phyloP scores from a whole-genome alignment of 2,797 vertebrate genomes.

The Erethizon dorsatum region DNA sequence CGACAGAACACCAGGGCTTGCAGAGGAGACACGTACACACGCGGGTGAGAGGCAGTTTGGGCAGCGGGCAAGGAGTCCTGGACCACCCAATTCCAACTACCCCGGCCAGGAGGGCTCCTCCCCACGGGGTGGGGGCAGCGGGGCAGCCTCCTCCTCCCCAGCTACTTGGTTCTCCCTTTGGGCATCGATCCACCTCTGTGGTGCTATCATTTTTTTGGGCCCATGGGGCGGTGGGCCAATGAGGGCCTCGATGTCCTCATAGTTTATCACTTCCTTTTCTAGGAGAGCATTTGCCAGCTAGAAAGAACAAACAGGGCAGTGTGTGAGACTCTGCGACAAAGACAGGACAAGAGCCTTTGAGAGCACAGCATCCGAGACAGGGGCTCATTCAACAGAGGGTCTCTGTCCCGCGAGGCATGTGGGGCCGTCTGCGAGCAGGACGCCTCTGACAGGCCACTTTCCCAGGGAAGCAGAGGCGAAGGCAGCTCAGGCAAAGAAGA shows the following conservation, averaged over 20 bases:
- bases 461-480: constrained; percentile 32
- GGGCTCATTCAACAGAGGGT: neutral
- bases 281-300: constrained; percentile 95
- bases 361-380: neutral
- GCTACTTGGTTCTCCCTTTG: constrained; percentile 95
- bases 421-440: neutral
- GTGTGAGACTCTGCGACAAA: constrained; percentile 1
- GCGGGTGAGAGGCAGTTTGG: neutral
- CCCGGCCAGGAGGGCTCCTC: constrained; percentile 85
- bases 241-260: constrained; percentile 96
- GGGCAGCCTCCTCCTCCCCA: constrained; percentile 92
- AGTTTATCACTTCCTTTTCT: constrained; percentile 98
- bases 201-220: constrained; percentile 97
- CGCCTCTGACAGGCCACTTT: neutral
- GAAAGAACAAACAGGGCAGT: constrained; percentile 49
- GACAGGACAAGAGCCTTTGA: constrained; percentile 25
- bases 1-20: neutral
- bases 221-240: constrained; percentile 95
- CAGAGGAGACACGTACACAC: neutral
- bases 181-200: constrained; percentile 97
- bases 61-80: neutral
- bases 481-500: neutral
- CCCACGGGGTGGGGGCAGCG: constrained; percentile 87
- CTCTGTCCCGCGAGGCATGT: neutral
- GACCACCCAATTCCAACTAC: constrained; percentile 66